A percentile compares a stretch with the other conserved stretches of the same genome.
Evolutionary conservation across 2,113 vertebrate species (phyloP).

Genomic region (Falco punctatus): DNA sequence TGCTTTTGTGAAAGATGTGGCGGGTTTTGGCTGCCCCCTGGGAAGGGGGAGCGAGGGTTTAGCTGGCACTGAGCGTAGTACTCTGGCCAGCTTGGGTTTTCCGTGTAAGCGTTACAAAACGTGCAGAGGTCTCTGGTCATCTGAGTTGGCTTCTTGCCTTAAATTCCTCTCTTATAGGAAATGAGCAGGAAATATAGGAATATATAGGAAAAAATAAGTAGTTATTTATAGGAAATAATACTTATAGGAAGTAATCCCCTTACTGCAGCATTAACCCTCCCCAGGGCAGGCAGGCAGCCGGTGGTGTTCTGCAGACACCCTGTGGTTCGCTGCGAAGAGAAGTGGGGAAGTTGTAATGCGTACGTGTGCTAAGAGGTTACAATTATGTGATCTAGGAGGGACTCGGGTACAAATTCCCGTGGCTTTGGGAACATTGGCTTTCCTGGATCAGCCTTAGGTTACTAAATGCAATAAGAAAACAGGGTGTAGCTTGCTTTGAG

Average conservation of each 20-base stretch:
- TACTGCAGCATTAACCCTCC: rapidly evolving
- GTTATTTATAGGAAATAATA: too few relatives aligned
- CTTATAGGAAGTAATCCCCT: neutral
- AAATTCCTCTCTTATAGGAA: neutral
- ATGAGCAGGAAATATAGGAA: too few relatives aligned
- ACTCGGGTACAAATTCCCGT: neutral
- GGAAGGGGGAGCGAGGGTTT: neutral
- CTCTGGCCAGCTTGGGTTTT: neutral
- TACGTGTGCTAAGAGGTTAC: neutral
- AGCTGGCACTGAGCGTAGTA: neutral
- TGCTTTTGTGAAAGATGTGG: neutral
- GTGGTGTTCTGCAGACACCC: neutral
- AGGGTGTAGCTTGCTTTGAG: neutral
- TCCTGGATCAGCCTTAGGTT: neutral
- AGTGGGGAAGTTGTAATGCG: neutral
- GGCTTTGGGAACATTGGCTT: neutral
- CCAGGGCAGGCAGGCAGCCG: too few relatives aligned
- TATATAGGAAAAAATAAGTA: too few relatives aligned
- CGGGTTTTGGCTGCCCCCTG: neutral
- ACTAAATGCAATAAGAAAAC: neutral
- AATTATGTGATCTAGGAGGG: neutral
- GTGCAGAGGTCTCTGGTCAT: neutral
- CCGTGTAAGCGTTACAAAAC: neutral
- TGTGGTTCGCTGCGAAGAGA: neutral
- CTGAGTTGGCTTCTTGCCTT: neutral